A percentile compares a stretch with the other conserved stretches of the same genome.
These are phyloP conservation scores for Sarcophaga peregrina DNA, from an alignment of 1,140 invertebrate species.

Conservation along the genomic window DNA sequence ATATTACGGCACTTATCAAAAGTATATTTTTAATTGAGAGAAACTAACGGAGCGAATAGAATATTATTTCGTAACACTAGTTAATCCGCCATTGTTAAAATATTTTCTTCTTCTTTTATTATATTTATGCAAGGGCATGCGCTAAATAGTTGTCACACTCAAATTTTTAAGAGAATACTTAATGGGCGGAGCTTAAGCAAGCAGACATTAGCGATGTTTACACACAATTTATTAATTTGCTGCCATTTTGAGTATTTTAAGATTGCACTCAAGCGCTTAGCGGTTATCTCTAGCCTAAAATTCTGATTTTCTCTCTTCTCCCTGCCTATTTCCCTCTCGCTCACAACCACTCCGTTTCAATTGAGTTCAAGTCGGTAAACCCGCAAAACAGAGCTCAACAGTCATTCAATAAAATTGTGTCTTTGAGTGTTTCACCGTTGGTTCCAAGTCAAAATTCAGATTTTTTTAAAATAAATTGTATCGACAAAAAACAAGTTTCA, in stretches of 20 bases:
- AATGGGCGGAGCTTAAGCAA: conserved; percentile 5
- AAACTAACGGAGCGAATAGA: no score
- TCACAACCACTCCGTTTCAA: not conserved
- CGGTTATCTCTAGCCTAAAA: no score
- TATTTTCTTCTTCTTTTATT: not conserved
- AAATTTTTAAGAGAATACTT: not conserved
- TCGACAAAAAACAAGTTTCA: conserved; percentile 10
- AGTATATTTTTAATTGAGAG: no score
- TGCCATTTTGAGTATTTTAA: not conserved
- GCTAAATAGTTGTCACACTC: not conserved
- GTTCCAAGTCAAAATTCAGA: not conserved
- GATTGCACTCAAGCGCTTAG: no score
- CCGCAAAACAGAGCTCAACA: not conserved
- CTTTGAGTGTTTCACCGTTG: not conserved
- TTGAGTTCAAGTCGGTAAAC: not conserved
- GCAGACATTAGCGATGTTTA: not conserved
- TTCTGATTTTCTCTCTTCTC: no score
- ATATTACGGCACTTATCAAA: no score
- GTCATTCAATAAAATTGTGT: not conserved
- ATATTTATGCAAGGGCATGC: not conserved
- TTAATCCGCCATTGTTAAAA: conserved; percentile 17
- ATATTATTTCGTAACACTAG: no score
- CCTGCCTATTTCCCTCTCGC: no score
- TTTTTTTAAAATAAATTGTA: conserved; percentile 1
- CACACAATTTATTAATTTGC: conserved; percentile 1